phyloP scores from a whole-genome alignment of 2,888 invertebrate genomes.

The Cheilosia vernalis region DNA sequence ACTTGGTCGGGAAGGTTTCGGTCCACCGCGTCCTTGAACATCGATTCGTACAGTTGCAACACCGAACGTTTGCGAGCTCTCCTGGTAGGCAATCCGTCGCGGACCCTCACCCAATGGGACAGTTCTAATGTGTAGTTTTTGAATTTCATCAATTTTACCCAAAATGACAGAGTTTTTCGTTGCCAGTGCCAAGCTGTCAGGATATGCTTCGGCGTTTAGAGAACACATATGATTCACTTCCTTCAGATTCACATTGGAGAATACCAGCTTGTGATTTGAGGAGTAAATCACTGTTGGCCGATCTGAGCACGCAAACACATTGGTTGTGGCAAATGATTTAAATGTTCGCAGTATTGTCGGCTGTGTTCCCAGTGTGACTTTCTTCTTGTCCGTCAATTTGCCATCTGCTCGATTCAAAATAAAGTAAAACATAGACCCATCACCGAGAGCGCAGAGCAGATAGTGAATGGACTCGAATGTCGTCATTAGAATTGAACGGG shows the following conservation, averaged over 20 bases:
- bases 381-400: constrained; percentile 93
- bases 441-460: constrained; percentile 96
- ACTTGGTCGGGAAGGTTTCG: constrained; percentile 87
- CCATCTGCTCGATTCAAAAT: constrained; percentile 91
- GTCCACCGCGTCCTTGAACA: constrained; percentile 90
- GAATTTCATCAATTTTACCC: constrained; percentile 99
- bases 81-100: constrained; percentile 96
- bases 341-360: constrained; percentile 97
- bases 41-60: constrained; percentile 96
- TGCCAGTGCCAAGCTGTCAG: constrained; percentile 88
- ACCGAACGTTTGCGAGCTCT: constrained; percentile 96
- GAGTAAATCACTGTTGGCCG: constrained; percentile 99
- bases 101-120: constrained; percentile 98
- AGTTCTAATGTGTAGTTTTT: constrained; percentile 97
- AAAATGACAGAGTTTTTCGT: constrained; percentile 87
- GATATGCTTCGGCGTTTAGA: constrained; percentile 96
- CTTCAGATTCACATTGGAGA: constrained; percentile 98
- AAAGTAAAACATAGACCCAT: constrained; percentile 99
- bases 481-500: constrained; percentile 97
- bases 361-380: constrained; percentile 98
- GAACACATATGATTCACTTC: constrained; percentile 99
- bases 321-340: constrained; percentile 94
- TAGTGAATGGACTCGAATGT: constrained; percentile 96
- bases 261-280: constrained; percentile 98
- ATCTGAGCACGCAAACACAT: constrained; percentile 99